Conservation (phyloP, 1,140 invertebrate species). For the Trypoxylus dichotomus region DNA sequence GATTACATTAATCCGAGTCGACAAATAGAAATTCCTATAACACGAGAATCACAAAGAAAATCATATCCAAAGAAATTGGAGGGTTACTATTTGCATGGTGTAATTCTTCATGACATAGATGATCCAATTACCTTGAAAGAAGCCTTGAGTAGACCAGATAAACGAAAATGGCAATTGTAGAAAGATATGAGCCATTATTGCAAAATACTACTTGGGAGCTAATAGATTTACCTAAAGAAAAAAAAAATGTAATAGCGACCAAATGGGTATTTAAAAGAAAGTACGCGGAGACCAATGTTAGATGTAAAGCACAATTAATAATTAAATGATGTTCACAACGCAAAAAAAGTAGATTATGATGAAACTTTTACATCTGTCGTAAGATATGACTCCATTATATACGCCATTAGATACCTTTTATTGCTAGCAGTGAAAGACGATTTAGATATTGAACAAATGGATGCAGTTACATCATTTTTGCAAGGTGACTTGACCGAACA, state of each 20-base stretch:
- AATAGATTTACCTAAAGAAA: conserved; percentile 38
- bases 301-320: background rate
- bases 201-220: conserved; percentile 48
- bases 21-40: background rate
- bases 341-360: conserved; percentile 18
- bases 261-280: conserved; percentile 35
- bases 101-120: background rate
- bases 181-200: conserved; percentile 44
- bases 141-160: conserved; percentile 31
- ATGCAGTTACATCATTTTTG: conserved; percentile 49
- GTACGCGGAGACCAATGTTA: background rate
- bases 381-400: conserved; percentile 40
- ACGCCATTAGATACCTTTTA: conserved; percentile 44
- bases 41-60: background rate
- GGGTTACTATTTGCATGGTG: background rate
- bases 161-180: conserved; percentile 46
- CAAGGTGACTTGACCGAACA: conserved; percentile 51
- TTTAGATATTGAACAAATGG: conserved; percentile 48
- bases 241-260: conserved; percentile 42
- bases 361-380: conserved; percentile 31
- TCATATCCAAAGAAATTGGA: background rate
- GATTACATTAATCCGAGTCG: background rate
- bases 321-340: conserved; percentile 34
- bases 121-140: conserved; percentile 26
- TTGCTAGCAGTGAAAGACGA: conserved; percentile 42